Evolutionary conservation across 2,888 invertebrate genomes (phyloP).

Genomic region (Eristalis tenax): DNA sequence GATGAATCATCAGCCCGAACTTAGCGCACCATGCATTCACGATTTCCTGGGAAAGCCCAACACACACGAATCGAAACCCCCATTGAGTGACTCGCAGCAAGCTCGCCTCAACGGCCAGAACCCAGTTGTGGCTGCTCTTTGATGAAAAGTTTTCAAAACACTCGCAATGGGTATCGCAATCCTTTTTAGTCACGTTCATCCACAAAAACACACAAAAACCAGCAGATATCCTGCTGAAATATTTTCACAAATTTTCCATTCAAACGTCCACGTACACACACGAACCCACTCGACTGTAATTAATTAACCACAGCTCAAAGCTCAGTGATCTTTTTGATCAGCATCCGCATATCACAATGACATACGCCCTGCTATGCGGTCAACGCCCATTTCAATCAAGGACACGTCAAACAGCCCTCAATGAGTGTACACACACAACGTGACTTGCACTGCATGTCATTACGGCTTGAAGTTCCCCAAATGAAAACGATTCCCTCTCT

Average conservation of each 20-base stretch:
- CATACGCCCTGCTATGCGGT: conserved; percentile 70
- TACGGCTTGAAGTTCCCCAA: conserved; percentile 41
- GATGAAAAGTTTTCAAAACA: conserved; percentile 59
- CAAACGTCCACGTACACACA: not conserved
- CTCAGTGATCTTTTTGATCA: conserved; percentile 71
- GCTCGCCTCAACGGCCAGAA: not conserved
- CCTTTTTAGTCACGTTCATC: conserved; percentile 48
- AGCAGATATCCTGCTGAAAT: conserved; percentile 63
- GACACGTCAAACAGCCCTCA: conserved; percentile 67
- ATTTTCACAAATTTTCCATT: conserved; percentile 47
- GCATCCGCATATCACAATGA: conserved; percentile 64
- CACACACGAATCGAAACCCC: not conserved
- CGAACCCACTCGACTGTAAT: conserved; percentile 64
- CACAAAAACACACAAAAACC: not conserved
- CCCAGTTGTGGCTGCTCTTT: not conserved
- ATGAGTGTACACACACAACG: conserved; percentile 32
- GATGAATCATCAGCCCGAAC: not conserved
- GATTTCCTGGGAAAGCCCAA: not conserved
- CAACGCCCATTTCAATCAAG: conserved; percentile 72
- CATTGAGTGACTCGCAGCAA: not conserved
- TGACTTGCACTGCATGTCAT: conserved; percentile 48
- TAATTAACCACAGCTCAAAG: conserved; percentile 68
- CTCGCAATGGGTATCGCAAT: conserved; percentile 64
- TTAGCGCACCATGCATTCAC: not conserved
- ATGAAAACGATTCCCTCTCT: conserved; percentile 59